Evolutionary conservation across 2,113 vertebrate species (phyloP), one percentile per base, ranked within the genome.

Genomic region (Noturus placidus): DNA sequence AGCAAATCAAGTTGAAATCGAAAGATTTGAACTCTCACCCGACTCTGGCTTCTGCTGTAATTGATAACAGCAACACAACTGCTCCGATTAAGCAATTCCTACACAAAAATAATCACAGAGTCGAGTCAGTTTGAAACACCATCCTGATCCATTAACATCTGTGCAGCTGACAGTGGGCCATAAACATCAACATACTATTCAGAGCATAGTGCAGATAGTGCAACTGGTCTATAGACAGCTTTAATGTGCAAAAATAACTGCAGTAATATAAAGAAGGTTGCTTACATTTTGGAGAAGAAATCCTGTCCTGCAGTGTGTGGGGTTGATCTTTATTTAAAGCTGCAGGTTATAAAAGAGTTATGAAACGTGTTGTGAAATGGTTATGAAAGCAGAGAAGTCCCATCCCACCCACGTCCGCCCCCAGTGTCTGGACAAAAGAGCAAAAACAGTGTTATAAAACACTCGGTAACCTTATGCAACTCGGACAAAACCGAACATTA

Each of bases 61-160:
- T n/a, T 46, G 88, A 63, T 79, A 95, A 82, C 84, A 95, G 82
- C 84, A 93, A 76, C 30, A 92, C 91, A 82, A 92, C 35, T 25
- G 94, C 63, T 38, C 89, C 94, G 87, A 91, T 50, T 69, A 93
- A 46, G 76, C 15, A 91, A 61, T 92, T 90, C 95, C 94, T 95
- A 88, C 20, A 74, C 82, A 10, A 50, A 54, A 54, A 54, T 54
- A 14, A 35, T 57, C 22, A 81, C 30, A 38, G 54, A 9, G 56
- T 79, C 50, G 59, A 81, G 30, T 35, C 78, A 0, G 20, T 33
- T 22, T 19, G n/a, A 79, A 30, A 79, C 30, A 3, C 17, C 27
- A 4, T 9, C 27, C 7, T 22, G 10, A 50, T 79, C 2, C 27
- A 20, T 3, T 10, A 57, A 35, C 52, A 52, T 74, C 70, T 11